Evolutionary conservation across 2,797 vertebrate species (phyloP), one percentile per base, ranked within the genome.

Genomic region (Gadopsis bispinosus): DNA sequence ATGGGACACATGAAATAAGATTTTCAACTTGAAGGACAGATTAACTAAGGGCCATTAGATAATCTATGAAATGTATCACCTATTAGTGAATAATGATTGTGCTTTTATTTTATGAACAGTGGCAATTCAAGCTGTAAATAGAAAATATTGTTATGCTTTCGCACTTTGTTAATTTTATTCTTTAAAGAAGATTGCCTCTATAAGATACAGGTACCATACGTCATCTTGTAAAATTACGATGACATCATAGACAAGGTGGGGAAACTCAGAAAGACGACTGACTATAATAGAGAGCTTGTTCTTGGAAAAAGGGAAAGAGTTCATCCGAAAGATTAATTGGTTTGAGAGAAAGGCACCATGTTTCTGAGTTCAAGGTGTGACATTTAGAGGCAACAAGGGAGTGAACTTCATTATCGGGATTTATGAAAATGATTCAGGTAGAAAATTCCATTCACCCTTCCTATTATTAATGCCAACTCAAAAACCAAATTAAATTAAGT

Each of bases 361-460:
- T 93, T 93, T 93, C 91, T 80, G 76, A 93, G 92, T 88, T 92
- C 90, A 88, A 92, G 83, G 88, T 92, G 80, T 94, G 93, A 93
- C 93, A 94, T 94, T 95, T 93, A 88, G 86, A 94, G 90, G 91
- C 92, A 94, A 92, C 91, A 89, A 87, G 86, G 88, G 86, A 92
- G 77, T 87, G 90, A 94, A 95, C 93, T 95, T 95, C 93, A 96
- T 95, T 95, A 95, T 93, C 86, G 86, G 92, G 93, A 94, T 92
- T 93, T 94, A 95, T 94, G 91, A 93, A 93, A 93, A 92, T 82
- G 81, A 94, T 92, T 93, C 91, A 88, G 88, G 84, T 88, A 84
- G 72, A 89, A 92, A 90, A 91, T 91, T 93, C 82, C 77, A 77
- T 92, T 92, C 89, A 88, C 77, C 65, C 78, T 13, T 55, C 81